phyloP scores from a whole-genome alignment of 2,888 invertebrate species.

The Tipula vernalis region DNA sequence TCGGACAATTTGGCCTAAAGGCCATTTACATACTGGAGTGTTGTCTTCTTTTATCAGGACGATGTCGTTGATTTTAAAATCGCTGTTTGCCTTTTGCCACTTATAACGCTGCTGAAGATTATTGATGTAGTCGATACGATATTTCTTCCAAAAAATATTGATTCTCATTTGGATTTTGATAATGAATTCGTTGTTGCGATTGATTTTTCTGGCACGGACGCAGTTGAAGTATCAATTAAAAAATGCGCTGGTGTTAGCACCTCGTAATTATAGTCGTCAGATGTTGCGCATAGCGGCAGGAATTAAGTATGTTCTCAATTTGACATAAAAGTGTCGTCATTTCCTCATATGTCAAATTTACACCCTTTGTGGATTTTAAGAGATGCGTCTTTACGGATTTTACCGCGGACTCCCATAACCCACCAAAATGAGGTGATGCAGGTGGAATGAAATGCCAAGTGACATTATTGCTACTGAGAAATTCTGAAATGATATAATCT shows the following conservation, averaged over 20 bases:
- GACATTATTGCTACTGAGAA: neutral
- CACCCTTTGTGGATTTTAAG: neutral
- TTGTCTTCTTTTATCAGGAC: neutral
- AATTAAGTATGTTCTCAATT: neutral
- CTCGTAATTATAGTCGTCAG: no score
- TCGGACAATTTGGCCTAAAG: neutral
- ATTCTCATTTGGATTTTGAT: neutral
- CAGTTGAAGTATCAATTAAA: neutral
- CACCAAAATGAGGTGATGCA: no score
- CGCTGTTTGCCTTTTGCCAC: neutral
- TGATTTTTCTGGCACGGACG: neutral
- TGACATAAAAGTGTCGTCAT: neutral
- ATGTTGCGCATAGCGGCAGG: neutral
- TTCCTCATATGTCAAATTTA: neutral
- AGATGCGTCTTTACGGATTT: neutral
- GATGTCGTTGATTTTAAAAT: neutral
- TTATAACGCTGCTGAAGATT: neutral
- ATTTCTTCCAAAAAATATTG: neutral
- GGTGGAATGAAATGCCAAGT: neutral
- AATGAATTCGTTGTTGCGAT: neutral
- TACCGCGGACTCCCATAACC: neutral
- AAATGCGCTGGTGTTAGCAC: neutral
- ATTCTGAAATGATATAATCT: neutral
- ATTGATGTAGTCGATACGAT: neutral
- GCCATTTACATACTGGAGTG: neutral